These are phyloP conservation scores for Apodemia duryi DNA, from an alignment of 2,888 invertebrate species.

Conservation along the genomic window DNA sequence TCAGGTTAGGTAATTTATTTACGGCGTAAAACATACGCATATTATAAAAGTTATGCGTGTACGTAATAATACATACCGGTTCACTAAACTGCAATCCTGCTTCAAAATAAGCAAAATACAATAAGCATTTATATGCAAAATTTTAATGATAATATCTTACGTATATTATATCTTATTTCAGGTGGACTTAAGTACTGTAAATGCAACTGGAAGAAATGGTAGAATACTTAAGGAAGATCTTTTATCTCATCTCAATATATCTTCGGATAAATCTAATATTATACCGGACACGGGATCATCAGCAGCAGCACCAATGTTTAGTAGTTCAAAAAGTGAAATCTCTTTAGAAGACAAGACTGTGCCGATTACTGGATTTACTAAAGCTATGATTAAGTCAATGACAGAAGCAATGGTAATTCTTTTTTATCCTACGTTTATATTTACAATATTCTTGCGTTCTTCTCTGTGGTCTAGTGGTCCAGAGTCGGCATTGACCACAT, in stretches of 20 bases:
- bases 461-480: too few species aligned
- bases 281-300: slow-evolving; percentile 38
- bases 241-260: slow-evolving; percentile 81
- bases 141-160: too few species aligned
- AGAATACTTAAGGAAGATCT: slow-evolving; percentile 98
- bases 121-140: too few species aligned
- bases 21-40: too few species aligned
- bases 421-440: too few species aligned
- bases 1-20: too few species aligned
- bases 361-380: slow-evolving; percentile 88
- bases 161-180: slow-evolving; percentile 43
- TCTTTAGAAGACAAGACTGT: slow-evolving; percentile 75
- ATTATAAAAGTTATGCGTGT: too few species aligned
- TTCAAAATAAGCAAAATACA: too few species aligned
- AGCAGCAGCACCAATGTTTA: slow-evolving; percentile 40
- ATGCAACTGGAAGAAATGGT: slow-evolving; percentile 91
- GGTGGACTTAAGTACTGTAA: slow-evolving; percentile 84
- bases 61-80: too few species aligned
- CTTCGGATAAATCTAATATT: slow-evolving; percentile 73
- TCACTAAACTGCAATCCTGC: too few species aligned
- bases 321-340: slow-evolving; percentile 37
- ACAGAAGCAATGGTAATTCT: slow-evolving; percentile 84
- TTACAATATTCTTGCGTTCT: too few species aligned
- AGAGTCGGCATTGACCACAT: too few species aligned
- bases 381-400: slow-evolving; percentile 98